Evolutionary conservation across 2,113 vertebrate species (phyloP).

Genomic region (Clarias macrocephalus): DNA sequence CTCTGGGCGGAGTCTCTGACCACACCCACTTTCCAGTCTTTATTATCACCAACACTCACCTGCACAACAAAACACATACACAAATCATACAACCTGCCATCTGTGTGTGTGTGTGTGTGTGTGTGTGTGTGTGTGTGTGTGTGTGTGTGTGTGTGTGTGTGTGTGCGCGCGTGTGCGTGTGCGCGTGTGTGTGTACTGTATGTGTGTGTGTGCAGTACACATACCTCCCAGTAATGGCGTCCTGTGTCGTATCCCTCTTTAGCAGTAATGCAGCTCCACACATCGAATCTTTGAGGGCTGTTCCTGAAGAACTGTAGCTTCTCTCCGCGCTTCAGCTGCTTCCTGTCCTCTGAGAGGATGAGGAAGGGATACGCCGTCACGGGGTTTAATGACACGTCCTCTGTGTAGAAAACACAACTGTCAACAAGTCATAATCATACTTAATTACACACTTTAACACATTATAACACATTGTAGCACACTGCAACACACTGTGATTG

Average conservation of each 20-base stretch:
- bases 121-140: not conserved
- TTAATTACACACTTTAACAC: no score
- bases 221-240: slow-evolving; percentile 76
- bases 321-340: slow-evolving; percentile 72
- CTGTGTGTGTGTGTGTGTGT: not conserved
- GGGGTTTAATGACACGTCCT: slow-evolving; percentile 71
- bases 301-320: slow-evolving; percentile 73
- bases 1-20: slow-evolving; percentile 66
- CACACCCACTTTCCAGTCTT: slow-evolving; percentile 77
- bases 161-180: not conserved
- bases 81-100: not conserved
- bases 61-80: slow-evolving; percentile 35
- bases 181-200: not conserved
- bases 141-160: not conserved
- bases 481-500: not conserved
- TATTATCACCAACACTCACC: slow-evolving; percentile 70
- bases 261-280: slow-evolving; percentile 72
- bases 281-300: slow-evolving; percentile 70
- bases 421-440: not conserved
- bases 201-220: not conserved
- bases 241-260: slow-evolving; percentile 67
- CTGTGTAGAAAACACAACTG: slow-evolving; percentile 35
- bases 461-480: not conserved
- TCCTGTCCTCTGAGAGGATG: slow-evolving; percentile 72
- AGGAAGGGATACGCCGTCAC: slow-evolving; percentile 76